Base-by-base conservation (phyloP, 92 coral and sea anemone species). In the Palythoa grandis region DNA sequence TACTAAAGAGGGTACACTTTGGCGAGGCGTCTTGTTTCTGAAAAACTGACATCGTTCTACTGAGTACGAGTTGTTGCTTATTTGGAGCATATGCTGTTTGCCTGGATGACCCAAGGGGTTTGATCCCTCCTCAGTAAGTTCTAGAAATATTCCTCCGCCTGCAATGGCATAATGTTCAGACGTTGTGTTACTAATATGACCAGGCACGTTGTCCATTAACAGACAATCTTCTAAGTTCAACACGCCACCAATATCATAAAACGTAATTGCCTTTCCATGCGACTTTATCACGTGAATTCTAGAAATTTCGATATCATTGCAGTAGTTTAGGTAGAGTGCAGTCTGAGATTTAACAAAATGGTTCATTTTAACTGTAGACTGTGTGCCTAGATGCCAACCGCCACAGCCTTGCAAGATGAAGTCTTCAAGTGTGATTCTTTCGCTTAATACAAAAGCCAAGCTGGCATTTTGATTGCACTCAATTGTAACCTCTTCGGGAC, bases 91-190 rank as follows among this genome's bases (percentile, higher is more conserved):
- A 63, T 95, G 91, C 11, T 88, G 86, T 16, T 61, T 76, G 8
- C 70, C 70, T 25, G 89, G 89, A 35, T 88, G 87, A 68, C 87
- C 87, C 39, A 84, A 50, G 4, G 86, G 91, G 77, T 91, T 86
- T 75, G 91, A 79, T 54, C 94, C 92, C 67, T 85, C 79, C 20
- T 61, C 52, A 85, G 90, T 92, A 77, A 95, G 86, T 47, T 84
- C 84, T 11, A 95, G 24, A 86, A 85, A 91, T 29, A 93, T 69
- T 35, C 98, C 98, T n/a, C 98, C 98, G 17, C 93, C 94, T 7
- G 96, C 86, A 56, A 78, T 23, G 13, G 92, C 90, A 19, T 48
- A 54, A 9, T 63, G 86, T 43, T 84, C 75, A 13, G 79, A 60
- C 43, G 8, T 35, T 76, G 40, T 65, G 19, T 76, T 77, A 1